A percentile compares a stretch with the other conserved stretches of the same genome.
These are phyloP conservation scores for Bungarus multicinctus DNA, from an alignment of 2,113 vertebrate species.

Conservation along the genomic window DNA sequence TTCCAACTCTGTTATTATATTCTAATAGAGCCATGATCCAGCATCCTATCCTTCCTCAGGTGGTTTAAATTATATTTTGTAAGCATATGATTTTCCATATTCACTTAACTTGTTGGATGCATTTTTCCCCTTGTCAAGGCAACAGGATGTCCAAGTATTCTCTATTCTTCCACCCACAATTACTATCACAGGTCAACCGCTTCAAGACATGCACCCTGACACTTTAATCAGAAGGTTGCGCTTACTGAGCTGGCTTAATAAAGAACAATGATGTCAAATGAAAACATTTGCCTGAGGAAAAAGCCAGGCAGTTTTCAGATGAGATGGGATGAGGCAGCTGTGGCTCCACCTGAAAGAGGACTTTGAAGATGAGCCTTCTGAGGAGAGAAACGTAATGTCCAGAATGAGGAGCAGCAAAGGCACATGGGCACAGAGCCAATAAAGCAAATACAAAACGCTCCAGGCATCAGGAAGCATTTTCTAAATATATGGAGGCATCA, in stretches of 20 bases:
- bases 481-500: neutral
- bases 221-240: slow-evolving; percentile 35
- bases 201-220: slow-evolving; percentile 18
- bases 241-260: slow-evolving; percentile 25
- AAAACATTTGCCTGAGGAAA: slow-evolving; percentile 22
- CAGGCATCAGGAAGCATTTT: neutral
- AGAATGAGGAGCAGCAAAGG: slow-evolving; percentile 47
- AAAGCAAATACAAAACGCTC: neutral
- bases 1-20: too few species aligned
- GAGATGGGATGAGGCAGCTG: slow-evolving; percentile 59
- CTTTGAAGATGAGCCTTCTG: slow-evolving; percentile 24
- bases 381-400: slow-evolving; percentile 31
- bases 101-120: neutral
- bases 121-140: neutral
- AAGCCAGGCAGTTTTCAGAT: slow-evolving; percentile 42
- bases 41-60: neutral
- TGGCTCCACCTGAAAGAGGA: slow-evolving; percentile 34
- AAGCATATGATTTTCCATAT: neutral
- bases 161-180: slow-evolving; percentile 6
- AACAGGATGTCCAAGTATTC: neutral
- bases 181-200: slow-evolving; percentile 11
- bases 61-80: neutral
- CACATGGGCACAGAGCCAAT: slow-evolving; percentile 21
- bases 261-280: slow-evolving; percentile 26
- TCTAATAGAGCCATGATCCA: neutral